A percentile compares a stretch with the other conserved stretches of the same genome.
Evolutionary conservation across 2,888 invertebrate genomes (phyloP).

Genomic region (Acanthosepion lycidas): DNA sequence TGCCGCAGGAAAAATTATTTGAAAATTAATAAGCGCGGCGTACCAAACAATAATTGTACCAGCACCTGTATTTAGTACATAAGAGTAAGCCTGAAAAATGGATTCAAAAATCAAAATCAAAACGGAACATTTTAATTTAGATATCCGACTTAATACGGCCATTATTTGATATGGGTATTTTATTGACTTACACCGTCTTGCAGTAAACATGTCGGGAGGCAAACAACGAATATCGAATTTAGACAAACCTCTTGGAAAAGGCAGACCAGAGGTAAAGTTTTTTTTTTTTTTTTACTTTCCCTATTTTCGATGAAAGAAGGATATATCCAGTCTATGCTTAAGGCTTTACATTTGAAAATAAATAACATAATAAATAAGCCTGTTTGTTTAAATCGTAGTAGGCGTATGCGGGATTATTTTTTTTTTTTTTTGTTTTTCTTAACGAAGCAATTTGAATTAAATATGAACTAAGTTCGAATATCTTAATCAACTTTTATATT

Average conservation of each 20-base stretch:
- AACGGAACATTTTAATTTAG: too few relatives aligned
- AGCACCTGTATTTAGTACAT: too few relatives aligned
- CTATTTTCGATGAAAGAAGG: neutral
- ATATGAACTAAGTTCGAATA: neutral
- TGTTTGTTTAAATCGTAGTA: neutral
- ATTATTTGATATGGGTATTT: neutral
- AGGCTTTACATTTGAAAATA: neutral
- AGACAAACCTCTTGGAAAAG: slow-evolving; percentile 92
- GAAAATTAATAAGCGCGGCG: too few relatives aligned
- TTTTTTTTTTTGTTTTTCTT: neutral
- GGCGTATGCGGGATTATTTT: neutral
- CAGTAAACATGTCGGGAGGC: slow-evolving; percentile 53
- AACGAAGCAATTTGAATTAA: neutral
- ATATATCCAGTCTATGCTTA: neutral
- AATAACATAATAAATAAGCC: neutral
- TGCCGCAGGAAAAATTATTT: too few relatives aligned
- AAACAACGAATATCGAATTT: slow-evolving; percentile 83
- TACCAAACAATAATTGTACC: too few relatives aligned
- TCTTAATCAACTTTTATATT: neutral
- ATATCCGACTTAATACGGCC: neutral
- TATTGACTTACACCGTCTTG: neutral
- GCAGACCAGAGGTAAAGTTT: slow-evolving; percentile 86
- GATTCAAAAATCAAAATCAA: too few relatives aligned
- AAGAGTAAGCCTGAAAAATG: too few relatives aligned
- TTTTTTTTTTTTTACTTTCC: neutral